Conservation (phyloP, 37 sponge, comb jelly and placozoan species). For the Cliona cf. orientalis region DNA sequence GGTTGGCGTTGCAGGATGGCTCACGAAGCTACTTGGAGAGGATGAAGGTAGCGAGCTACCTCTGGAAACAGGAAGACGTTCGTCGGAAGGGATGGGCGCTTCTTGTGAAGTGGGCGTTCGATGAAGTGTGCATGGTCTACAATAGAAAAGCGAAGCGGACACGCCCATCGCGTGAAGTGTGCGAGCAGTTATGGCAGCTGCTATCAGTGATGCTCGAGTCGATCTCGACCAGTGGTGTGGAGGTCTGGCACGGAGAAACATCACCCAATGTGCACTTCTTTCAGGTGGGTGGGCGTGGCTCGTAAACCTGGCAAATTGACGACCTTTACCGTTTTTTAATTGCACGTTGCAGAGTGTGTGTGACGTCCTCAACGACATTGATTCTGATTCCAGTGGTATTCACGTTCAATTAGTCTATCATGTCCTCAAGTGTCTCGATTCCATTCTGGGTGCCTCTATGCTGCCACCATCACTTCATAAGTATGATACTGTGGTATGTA, state of each 20-base stretch:
- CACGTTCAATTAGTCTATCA: neutral
- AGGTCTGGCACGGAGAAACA: neutral
- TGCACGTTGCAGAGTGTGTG: too few relatives aligned
- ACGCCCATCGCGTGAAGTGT: neutral
- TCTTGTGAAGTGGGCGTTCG: conserved; percentile 49
- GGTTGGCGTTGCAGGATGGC: conserved; percentile 10
- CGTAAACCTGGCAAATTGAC: neutral
- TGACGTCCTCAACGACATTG: too few relatives aligned
- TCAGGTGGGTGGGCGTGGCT: conserved; percentile 4
- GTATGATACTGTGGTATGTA: conserved; percentile 42
- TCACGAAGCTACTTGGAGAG: conserved; percentile 21
- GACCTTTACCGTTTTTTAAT: neutral
- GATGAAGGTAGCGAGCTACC: conserved; percentile 54
- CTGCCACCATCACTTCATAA: conserved; percentile 31
- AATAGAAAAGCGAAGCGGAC: conserved; percentile 13
- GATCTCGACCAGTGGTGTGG: neutral
- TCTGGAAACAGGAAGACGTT: conserved; percentile 26
- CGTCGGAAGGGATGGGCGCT: neutral
- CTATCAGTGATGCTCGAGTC: conserved; percentile 11
- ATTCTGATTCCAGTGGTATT: too few relatives aligned
- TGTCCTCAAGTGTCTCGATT: conserved; percentile 13
- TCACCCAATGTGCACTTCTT: conserved; percentile 10
- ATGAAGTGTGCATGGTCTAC: conserved; percentile 27
- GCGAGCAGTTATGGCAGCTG: conserved; percentile 38
- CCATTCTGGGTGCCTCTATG: neutral